phyloP scores from a whole-genome alignment of 2,797 vertebrate species.

The Uromys caudimaculatus region DNA sequence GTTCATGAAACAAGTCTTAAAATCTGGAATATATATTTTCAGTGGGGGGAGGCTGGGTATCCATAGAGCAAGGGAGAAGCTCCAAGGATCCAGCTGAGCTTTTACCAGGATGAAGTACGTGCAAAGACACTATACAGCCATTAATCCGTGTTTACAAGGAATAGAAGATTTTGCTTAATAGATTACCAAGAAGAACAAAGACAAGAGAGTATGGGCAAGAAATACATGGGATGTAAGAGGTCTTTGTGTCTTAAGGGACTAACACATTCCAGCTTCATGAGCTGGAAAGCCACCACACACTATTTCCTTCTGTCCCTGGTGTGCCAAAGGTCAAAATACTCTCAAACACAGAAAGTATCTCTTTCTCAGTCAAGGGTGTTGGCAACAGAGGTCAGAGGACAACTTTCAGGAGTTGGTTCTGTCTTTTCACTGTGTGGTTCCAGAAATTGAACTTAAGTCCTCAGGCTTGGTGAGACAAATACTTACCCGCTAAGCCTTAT shows the following conservation, averaged over 20 bases:
- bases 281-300: not conserved
- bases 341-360: not conserved
- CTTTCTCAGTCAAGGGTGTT: not conserved
- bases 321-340: not conserved
- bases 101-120: not conserved
- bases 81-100: not conserved
- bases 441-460: not conserved
- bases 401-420: not conserved
- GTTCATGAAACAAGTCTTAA: not conserved
- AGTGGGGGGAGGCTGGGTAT: not conserved
- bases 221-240: not conserved
- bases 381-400: not conserved
- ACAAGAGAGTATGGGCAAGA: not conserved
- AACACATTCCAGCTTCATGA: not conserved
- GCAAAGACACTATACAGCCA: not conserved
- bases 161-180: not conserved
- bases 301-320: not conserved
- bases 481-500: not conserved
- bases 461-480: not conserved
- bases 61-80: not conserved
- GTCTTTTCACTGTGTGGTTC: not conserved
- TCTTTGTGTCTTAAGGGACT: not conserved
- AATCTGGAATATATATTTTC: not conserved
- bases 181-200: not conserved
- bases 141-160: not conserved